Conservation (phyloP, 2,113 vertebrate species). For the Marcusenius ussheri region DNA sequence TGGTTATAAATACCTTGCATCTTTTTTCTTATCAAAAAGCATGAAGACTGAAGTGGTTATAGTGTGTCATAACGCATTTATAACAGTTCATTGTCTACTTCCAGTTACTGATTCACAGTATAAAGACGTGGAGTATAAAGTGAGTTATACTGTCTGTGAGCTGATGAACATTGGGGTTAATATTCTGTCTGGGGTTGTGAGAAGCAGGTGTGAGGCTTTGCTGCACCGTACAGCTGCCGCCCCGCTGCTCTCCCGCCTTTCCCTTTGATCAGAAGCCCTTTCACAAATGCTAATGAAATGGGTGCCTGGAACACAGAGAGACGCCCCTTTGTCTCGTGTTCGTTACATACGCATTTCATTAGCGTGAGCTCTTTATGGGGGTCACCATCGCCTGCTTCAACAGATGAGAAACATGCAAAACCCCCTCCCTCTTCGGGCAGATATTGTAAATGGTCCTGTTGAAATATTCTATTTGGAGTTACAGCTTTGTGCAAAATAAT, state of each 20-base stretch:
- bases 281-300: constrained; percentile 46
- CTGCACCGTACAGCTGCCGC: background rate
- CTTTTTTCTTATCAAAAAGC: background rate
- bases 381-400: background rate
- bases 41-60: background rate
- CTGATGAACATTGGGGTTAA: background rate
- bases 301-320: constrained; percentile 39
- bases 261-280: background rate
- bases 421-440: background rate
- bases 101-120: background rate
- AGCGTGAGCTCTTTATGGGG: constrained; percentile 31
- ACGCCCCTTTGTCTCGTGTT: constrained; percentile 38
- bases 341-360: constrained; percentile 49
- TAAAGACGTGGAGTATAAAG: background rate
- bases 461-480: background rate
- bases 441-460: background rate
- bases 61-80: background rate
- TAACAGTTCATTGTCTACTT: too few species aligned
- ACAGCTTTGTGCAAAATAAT: background rate
- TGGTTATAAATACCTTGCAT: background rate
- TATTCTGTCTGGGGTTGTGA: background rate
- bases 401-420: background rate
- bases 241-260: background rate
- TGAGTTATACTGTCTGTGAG: background rate
- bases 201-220: background rate